phyloP scores from a whole-genome alignment of 2,797 vertebrate species.

The Pantherophis vulpinus region DNA sequence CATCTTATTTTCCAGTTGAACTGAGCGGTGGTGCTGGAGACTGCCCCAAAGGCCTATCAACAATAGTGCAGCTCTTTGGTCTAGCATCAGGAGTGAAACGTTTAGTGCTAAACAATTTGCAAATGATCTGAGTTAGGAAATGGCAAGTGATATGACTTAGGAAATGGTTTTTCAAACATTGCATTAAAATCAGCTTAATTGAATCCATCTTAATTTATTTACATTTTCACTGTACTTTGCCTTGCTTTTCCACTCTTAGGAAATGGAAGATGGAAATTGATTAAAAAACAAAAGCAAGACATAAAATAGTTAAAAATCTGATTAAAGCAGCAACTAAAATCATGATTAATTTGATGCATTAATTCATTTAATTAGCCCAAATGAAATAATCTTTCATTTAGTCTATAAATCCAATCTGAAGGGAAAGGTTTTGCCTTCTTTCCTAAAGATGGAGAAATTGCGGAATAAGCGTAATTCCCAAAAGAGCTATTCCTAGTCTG shows the following conservation, averaged over 20 bases:
- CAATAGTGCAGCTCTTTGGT: background rate
- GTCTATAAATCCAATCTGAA: background rate
- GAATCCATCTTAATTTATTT: background rate
- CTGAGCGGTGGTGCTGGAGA: background rate
- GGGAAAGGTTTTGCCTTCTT: background rate
- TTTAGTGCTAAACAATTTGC: background rate
- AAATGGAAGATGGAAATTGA: background rate
- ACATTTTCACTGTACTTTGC: background rate
- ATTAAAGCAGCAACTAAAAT: background rate
- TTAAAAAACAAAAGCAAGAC: background rate
- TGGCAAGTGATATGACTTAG: background rate
- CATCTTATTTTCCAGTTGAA: background rate
- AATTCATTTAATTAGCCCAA: background rate
- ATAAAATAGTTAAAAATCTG: background rate
- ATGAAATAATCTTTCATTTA: background rate
- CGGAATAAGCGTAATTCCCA: background rate
- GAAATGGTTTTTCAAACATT: background rate
- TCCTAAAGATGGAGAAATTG: background rate
- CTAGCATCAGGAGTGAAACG: background rate
- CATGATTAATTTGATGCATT: background rate
- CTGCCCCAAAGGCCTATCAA: background rate
- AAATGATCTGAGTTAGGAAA: background rate
- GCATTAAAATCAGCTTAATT: background rate
- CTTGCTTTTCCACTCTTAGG: background rate
- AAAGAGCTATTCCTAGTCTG: background rate